phyloP scores from a whole-genome alignment of 2,797 vertebrate genomes.

The Ibycter americanus region DNA sequence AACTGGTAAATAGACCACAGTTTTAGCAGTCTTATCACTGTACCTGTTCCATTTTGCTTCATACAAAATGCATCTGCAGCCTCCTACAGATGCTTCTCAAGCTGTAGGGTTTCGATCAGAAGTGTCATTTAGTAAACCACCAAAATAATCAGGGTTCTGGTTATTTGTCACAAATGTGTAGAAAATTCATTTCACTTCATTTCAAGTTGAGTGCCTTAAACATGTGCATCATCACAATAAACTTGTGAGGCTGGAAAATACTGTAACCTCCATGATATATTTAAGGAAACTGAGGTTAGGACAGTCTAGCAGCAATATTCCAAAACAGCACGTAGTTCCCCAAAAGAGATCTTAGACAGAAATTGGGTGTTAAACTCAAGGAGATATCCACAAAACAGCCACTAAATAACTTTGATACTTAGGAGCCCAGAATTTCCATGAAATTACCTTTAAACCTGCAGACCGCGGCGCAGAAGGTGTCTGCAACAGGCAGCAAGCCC shows the following conservation, averaged over 20 bases:
- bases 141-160: neutral
- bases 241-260: neutral
- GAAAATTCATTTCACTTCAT: neutral
- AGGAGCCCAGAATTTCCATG: neutral
- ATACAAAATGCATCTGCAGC: neutral
- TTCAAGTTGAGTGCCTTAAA: neutral
- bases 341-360: neutral
- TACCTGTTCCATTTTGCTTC: neutral
- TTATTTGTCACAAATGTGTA: neutral
- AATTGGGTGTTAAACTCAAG: neutral
- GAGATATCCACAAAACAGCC: neutral
- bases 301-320: neutral
- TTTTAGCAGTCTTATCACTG: neutral
- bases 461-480: fast-evolving
- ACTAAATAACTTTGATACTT: neutral
- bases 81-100: neutral
- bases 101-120: neutral
- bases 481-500: neutral
- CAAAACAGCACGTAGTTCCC: neutral
- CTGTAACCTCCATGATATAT: neutral
- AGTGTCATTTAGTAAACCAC: neutral
- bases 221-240: neutral
- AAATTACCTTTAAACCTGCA: neutral
- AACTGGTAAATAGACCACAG: neutral
- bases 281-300: neutral